Percentiles rank a stretch among this genome's conserved stretches.
phyloP scores from a whole-genome alignment of 1,140 invertebrate species.

The Lordiphosa mommai region DNA sequence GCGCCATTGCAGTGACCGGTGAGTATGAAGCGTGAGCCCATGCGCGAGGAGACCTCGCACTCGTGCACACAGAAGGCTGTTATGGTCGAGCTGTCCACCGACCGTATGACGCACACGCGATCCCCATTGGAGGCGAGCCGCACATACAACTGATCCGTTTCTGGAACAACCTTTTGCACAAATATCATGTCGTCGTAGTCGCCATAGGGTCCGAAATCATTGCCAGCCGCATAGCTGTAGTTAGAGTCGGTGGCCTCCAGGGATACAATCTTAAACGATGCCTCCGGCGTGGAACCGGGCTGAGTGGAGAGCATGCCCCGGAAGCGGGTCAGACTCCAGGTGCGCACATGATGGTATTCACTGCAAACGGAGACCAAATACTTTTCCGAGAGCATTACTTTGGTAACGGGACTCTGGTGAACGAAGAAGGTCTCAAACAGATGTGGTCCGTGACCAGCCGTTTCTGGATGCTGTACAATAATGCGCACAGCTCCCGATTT shows the following conservation, averaged over 20 bases:
- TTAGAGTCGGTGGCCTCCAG: constrained; percentile 86
- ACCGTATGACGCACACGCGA: constrained; percentile 96
- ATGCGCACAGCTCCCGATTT: constrained; percentile 96
- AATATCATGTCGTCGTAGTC: constrained; percentile 99
- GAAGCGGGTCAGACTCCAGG: constrained; percentile 97
- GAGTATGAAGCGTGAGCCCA: constrained; percentile 96
- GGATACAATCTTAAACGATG: constrained; percentile 92
- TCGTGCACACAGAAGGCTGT: constrained; percentile 98
- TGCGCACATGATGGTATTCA: constrained; percentile 98
- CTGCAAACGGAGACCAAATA: constrained; percentile 98
- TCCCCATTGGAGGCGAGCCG: constrained; percentile 94
- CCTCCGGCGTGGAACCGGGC: constrained; percentile 96
- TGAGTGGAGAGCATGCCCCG: constrained; percentile 98
- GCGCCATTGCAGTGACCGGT: constrained; percentile 97
- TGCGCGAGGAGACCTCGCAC: constrained; percentile 95
- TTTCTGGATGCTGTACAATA: constrained; percentile 99
- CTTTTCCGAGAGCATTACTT: constrained; percentile 97
- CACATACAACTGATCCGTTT: constrained; percentile 97
- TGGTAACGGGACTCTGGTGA: constrained; percentile 96
- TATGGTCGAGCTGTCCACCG: constrained; percentile 96
- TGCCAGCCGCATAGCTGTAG: constrained; percentile 87
- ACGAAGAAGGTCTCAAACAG: constrained; percentile 99
- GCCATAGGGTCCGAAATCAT: constrained; percentile 96
- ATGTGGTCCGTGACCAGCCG: constrained; percentile 97
- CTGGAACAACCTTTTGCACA: constrained; percentile 97